These are phyloP conservation scores for Catocala nupta DNA, from an alignment of 2,888 invertebrate genomes.

Conservation along the genomic window DNA sequence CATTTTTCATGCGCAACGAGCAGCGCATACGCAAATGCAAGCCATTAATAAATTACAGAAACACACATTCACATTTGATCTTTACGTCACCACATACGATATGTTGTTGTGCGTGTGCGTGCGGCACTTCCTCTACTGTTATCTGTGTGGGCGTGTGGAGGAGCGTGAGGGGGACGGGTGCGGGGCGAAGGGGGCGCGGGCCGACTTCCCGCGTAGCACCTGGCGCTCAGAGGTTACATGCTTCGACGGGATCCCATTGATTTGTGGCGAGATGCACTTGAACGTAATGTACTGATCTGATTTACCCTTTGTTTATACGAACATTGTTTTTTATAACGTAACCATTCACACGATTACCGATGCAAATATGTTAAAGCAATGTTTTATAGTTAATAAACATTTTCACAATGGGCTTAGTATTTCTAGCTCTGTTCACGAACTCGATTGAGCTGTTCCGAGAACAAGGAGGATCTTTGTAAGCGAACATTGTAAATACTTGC, in stretches of 20 bases:
- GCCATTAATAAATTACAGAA: slow-evolving; percentile 83
- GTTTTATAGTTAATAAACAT: slow-evolving; percentile 20
- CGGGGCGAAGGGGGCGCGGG: slow-evolving; percentile 50
- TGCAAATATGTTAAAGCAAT: slow-evolving; percentile 17
- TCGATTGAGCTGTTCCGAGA: slow-evolving; percentile 22
- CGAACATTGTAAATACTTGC: slow-evolving; percentile 22
- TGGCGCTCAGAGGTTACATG: slow-evolving; percentile 82
- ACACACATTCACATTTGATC: slow-evolving; percentile 70
- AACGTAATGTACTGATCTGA: slow-evolving; percentile 66
- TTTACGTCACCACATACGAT: slow-evolving; percentile 64
- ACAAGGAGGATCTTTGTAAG: slow-evolving; percentile 19
- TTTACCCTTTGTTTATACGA: slow-evolving; percentile 66
- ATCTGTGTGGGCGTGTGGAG: slow-evolving; percentile 64
- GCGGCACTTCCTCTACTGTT: slow-evolving; percentile 67
- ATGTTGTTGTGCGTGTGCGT: slow-evolving; percentile 50
- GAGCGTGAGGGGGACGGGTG: slow-evolving; percentile 50
- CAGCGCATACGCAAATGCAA: slow-evolving; percentile 80
- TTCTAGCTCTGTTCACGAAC: slow-evolving; percentile 3
- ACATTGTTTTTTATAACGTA: slow-evolving; percentile 7
- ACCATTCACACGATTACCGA: slow-evolving; percentile 13
- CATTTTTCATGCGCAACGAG: slow-evolving; percentile 79
- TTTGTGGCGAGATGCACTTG: slow-evolving; percentile 78
- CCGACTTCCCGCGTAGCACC: slow-evolving; percentile 84
- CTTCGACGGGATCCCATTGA: slow-evolving; percentile 81
- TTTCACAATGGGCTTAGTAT: slow-evolving; percentile 21